Evolutionary conservation across 2,797 vertebrate genomes (phyloP).

Genomic region (Hirundo rustica): DNA sequence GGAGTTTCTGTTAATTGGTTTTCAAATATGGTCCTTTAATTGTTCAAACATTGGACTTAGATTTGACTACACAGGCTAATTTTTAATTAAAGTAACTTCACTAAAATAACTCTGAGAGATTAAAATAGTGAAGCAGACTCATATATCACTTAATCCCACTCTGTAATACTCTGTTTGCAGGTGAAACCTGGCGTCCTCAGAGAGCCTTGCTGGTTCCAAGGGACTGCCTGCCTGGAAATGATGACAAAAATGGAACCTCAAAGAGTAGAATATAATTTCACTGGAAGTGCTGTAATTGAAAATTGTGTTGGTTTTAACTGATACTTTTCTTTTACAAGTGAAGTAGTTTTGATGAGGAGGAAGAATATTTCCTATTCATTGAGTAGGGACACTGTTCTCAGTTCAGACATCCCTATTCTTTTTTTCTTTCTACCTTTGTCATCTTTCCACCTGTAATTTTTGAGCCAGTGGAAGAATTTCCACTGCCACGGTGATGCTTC

Average conservation of each 20-base stretch:
- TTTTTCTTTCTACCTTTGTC: background rate
- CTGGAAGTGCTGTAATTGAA: background rate
- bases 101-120: constrained; percentile 38
- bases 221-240: background rate
- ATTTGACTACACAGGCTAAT: constrained; percentile 30
- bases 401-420: background rate
- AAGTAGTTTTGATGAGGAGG: background rate
- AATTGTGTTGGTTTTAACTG: background rate
- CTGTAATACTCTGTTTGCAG: background rate
- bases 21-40: constrained; percentile 55
- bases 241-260: background rate
- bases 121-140: constrained; percentile 10
- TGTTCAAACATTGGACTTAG: constrained; percentile 38
- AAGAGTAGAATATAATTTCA: background rate
- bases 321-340: background rate
- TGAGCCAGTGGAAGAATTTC: background rate
- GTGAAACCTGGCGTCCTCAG: background rate
- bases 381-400: background rate
- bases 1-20: constrained; percentile 64
- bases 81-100: constrained; percentile 58
- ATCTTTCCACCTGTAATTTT: background rate
- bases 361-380: background rate
- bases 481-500: background rate
- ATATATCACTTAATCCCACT: constrained; percentile 7
- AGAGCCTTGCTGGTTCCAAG: background rate